A percentile compares a stretch with the other conserved stretches of the same genome.
Conservation (phyloP, 35 echinoderm and acorn worm genomes). For the Ptychodera flava region DNA sequence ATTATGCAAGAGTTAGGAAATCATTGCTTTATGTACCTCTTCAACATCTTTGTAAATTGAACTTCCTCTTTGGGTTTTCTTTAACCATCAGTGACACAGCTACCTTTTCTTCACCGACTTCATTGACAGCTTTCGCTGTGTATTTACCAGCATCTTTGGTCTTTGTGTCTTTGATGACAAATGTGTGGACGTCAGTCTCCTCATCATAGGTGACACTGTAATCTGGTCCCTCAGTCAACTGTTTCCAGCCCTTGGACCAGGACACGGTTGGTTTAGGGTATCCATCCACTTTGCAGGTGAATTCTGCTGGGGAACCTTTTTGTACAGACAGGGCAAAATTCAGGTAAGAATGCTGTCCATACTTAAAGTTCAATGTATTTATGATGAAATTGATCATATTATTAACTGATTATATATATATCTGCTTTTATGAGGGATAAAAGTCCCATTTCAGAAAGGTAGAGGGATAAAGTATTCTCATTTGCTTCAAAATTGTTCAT, state of each 20-base stretch:
- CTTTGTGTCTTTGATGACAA: constrained; percentile 53
- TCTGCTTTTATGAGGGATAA: too few species aligned
- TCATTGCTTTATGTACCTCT: too few species aligned
- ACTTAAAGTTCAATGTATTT: too few species aligned
- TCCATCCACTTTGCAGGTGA: background rate
- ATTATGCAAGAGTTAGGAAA: too few species aligned
- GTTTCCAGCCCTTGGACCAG: background rate
- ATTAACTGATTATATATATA: too few species aligned
- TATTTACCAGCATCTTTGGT: constrained; percentile 85
- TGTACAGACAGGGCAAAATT: too few species aligned
- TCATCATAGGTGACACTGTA: constrained; percentile 45
- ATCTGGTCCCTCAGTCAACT: constrained; percentile 8
- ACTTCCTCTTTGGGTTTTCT: constrained; percentile 36
- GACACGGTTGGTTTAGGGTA: background rate
- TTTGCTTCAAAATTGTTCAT: too few species aligned
- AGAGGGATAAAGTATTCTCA: too few species aligned
- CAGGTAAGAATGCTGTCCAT: too few species aligned
- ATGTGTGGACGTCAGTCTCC: constrained; percentile 56
- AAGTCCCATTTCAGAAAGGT: too few species aligned
- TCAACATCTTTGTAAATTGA: background rate
- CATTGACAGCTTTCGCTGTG: constrained; percentile 38
- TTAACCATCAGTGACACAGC: constrained; percentile 73
- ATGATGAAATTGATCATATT: too few species aligned
- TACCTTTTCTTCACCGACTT: constrained; percentile 60
- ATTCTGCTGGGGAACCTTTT: background rate